phyloP scores from a whole-genome alignment of 2,888 invertebrate genomes.

The Ichneumoninae sp. region DNA sequence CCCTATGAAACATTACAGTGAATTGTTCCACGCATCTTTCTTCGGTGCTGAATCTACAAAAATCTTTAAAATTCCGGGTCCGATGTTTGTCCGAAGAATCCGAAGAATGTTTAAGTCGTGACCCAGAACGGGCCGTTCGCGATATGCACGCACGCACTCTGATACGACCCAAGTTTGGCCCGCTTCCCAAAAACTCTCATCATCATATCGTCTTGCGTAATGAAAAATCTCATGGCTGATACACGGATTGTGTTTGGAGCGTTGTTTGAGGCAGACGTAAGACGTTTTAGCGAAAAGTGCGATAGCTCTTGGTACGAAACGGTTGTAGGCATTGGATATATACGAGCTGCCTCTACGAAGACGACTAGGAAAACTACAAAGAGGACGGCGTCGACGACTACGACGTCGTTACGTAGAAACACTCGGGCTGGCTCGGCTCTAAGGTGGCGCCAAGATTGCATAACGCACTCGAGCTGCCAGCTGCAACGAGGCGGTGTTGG shows the following conservation, averaged over 20 bases:
- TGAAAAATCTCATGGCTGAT: constrained; percentile 1
- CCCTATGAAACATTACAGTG: too few species aligned
- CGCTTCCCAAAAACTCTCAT: constrained; percentile 40
- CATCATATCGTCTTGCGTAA: constrained; percentile 44
- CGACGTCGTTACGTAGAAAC: constrained; percentile 47
- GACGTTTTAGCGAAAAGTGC: constrained; percentile 10
- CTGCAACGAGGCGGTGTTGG: constrained; percentile 4
- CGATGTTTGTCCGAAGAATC: too few species aligned
- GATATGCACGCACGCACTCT: neutral
- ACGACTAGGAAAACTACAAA: constrained; percentile 14
- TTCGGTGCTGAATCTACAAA: too few species aligned
- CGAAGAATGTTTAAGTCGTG: too few species aligned
- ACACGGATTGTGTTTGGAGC: neutral
- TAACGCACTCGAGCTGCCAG: constrained; percentile 7
- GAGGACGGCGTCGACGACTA: constrained; percentile 27
- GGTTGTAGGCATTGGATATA: constrained; percentile 10
- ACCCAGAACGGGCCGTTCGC: too few species aligned
- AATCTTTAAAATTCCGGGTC: too few species aligned
- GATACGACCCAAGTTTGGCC: constrained; percentile 35
- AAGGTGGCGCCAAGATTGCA: constrained; percentile 67
- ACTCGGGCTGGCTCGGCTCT: constrained; percentile 45
- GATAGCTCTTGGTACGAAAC: neutral
- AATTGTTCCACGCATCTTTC: too few species aligned
- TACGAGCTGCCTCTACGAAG: neutral
- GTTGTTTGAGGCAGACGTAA: constrained; percentile 4